phyloP scores from a whole-genome alignment of 1,140 invertebrate genomes.

The Hesperophylax magnus region DNA sequence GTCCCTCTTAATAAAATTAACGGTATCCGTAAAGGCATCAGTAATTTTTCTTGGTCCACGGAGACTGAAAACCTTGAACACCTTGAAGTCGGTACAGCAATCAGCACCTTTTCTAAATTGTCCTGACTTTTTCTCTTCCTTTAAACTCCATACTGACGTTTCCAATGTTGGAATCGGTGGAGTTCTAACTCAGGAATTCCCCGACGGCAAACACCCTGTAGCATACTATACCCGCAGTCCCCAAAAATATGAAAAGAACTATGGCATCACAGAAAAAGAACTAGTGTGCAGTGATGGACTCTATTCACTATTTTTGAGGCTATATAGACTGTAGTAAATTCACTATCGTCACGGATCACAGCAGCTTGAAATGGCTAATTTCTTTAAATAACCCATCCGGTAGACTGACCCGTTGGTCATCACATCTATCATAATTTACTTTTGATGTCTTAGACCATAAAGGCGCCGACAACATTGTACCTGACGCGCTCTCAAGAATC shows the following conservation, averaged over 20 bases:
- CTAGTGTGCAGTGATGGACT: background rate
- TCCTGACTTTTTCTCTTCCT: background rate
- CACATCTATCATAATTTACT: background rate
- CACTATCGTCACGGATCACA: background rate
- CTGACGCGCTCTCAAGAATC: background rate
- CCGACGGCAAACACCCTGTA: conserved; percentile 5
- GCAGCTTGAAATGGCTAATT: background rate
- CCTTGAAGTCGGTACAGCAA: background rate
- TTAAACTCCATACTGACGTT: background rate
- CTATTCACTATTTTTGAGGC: background rate
- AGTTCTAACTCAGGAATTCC: background rate
- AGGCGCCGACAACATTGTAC: background rate
- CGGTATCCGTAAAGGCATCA: background rate
- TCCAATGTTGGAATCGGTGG: background rate
- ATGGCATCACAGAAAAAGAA: background rate
- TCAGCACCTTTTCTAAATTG: background rate
- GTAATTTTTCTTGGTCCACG: too few species aligned
- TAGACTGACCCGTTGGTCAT: background rate
- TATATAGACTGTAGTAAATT: background rate
- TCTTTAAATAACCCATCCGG: background rate
- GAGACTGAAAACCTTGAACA: background rate
- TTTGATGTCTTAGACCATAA: background rate
- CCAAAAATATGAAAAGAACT: background rate
- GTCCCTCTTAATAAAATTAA: background rate
- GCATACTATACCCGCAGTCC: background rate